A percentile compares a stretch with the other conserved stretches of the same genome.
These are phyloP conservation scores for Chroicocephalus ridibundus DNA, from an alignment of 2,113 vertebrate species.

Conservation along the genomic window DNA sequence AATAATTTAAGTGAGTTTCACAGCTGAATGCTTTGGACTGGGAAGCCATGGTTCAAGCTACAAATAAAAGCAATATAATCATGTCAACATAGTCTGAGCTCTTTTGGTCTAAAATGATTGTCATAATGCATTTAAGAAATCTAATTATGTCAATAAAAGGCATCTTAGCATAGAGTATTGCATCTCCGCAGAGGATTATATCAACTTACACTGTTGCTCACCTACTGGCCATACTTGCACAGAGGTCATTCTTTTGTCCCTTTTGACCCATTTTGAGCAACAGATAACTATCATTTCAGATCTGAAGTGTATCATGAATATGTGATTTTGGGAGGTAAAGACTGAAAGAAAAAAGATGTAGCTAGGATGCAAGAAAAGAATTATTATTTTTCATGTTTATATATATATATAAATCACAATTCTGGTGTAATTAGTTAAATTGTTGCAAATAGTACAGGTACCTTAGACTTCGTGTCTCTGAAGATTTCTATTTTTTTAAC, in stretches of 20 bases:
- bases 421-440: not conserved
- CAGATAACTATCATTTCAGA: not conserved
- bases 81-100: not conserved
- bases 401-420: not conserved
- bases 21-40: not conserved
- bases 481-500: not conserved
- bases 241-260: not conserved
- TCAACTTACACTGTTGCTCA: not conserved
- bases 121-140: not conserved
- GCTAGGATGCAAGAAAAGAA: not conserved
- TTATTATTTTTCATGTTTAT: not conserved
- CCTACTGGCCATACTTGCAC: not conserved
- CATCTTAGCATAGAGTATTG: not conserved
- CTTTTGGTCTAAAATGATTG: not conserved
- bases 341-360: not conserved
- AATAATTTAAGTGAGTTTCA: not conserved
- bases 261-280: not conserved
- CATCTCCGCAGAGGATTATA: not conserved
- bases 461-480: not conserved
- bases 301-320: not conserved
- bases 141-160: not conserved
- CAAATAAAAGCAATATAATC: not conserved
- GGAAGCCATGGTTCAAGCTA: not conserved
- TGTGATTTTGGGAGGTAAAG: not conserved
- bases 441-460: not conserved